Conservation (phyloP, 2,113 vertebrate genomes). For the Strix uralensis region DNA sequence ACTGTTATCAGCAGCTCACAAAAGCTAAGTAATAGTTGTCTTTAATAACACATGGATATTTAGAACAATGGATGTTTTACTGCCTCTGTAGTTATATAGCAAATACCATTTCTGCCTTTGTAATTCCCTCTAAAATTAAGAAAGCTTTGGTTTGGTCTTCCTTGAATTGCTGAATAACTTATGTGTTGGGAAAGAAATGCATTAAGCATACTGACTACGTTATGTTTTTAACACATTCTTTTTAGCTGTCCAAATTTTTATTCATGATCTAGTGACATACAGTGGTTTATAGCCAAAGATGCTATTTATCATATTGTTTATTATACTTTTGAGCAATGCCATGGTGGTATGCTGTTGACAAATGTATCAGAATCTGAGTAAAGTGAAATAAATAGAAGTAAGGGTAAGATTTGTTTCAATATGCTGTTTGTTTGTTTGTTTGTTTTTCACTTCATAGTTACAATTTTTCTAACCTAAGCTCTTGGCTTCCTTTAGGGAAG, state of each 20-base stretch:
- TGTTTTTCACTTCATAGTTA: not conserved
- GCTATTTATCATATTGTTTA: not conserved
- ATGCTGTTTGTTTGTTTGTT: not conserved
- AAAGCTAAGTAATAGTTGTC: not conserved
- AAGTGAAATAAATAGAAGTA: not conserved
- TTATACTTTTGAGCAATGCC: not conserved
- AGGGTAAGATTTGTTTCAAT: not conserved
- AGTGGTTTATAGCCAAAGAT: not conserved
- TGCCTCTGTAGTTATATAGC: not conserved
- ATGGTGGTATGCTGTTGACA: not conserved
- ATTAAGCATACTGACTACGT: not conserved
- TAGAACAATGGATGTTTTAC: not conserved
- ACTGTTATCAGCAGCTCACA: not conserved
- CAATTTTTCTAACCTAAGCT: not conserved
- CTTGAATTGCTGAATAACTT: not conserved
- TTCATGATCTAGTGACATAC: not conserved
- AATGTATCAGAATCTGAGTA: not conserved
- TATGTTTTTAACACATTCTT: not conserved
- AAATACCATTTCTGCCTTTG: not conserved
- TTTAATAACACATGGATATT: not conserved
- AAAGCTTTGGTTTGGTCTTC: not conserved
- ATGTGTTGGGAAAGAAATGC: not conserved
- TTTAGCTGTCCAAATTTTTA: not conserved
- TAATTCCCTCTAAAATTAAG: not conserved
- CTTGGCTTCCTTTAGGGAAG: not conserved